Base-by-base conservation (phyloP, 1,140 invertebrate genomes). In the Drosophila ironensis region DNA sequence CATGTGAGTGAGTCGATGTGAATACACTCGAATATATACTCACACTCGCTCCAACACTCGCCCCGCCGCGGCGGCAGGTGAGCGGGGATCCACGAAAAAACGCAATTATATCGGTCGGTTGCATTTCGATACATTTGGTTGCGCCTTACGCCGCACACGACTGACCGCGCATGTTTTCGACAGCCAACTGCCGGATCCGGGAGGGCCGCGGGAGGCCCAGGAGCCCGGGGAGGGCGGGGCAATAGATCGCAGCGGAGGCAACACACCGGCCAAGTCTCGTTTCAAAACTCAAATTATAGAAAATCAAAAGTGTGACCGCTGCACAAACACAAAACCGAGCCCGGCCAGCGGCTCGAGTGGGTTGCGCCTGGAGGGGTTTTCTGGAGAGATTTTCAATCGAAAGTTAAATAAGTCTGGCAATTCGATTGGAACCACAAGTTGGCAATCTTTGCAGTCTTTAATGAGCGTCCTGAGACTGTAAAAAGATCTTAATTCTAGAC, bases 41-140 rank as follows among this genome's bases (percentile, higher is more conserved):
- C 25, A 14, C 42, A 40, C 56, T 28, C 48, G n/a, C n/a, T n/a
- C n/a, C n/a, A n/a, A n/a, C n/a, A 30, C 11, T 30, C n/a, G 8
- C 30, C 30, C 4, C 4, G 30, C 30, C 11, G 14, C 30, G 5
- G 12, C 30, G 30, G 6, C 12, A 35, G 46, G 46, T 33, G n/a
- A 54, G 11, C 51, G 33, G 14, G 19, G 57, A 35, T 84, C 66
- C 78, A 82, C 78, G 78, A 82, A 82, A 82, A 86, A 86, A 86
- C 76, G 76, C 76, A 82, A 87, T 77, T 82, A 87, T 77, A 87
- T 82, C 86, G 86, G 78, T 88, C 86, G 86, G 86, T 88, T 88
- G 86, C 86, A 88, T 88, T 88, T 86, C 82, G 82, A 87, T 87
- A 87, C 82, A 87, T 87, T 87, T 87, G 86, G 78, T 88, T 88